A percentile compares a stretch with the other conserved stretches of the same genome.
Evolutionary conservation across 2,113 vertebrate genomes (phyloP).

Genomic region (Heterotilapia buettikoferi): DNA sequence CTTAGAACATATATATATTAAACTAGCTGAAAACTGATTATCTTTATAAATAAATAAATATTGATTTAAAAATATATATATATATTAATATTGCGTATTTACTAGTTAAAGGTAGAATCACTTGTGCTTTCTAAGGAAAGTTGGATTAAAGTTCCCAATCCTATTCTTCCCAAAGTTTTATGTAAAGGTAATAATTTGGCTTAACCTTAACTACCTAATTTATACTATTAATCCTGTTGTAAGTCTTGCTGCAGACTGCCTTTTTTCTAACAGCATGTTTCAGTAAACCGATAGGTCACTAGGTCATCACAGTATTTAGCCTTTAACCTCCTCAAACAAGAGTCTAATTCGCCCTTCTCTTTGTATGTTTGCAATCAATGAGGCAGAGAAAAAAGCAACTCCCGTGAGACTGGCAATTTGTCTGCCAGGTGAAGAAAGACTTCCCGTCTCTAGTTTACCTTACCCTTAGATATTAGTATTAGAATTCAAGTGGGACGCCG

Average conservation of each 20-base stretch:
- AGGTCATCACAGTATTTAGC: neutral
- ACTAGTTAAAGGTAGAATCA: neutral
- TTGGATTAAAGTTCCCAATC: neutral
- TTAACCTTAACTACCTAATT: neutral
- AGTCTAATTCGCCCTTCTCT: neutral
- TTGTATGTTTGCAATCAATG: slow-evolving; percentile 10
- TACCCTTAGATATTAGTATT: neutral
- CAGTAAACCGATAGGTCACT: neutral
- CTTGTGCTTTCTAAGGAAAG: neutral
- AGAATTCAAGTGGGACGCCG: neutral
- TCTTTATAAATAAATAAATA: neutral
- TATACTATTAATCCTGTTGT: neutral
- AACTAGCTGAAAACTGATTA: neutral
- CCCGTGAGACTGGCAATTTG: neutral
- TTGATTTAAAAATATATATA: fast-evolving
- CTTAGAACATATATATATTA: neutral
- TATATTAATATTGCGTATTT: neutral
- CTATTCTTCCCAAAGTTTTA: neutral
- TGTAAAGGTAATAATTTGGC: neutral
- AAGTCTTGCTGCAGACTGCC: neutral
- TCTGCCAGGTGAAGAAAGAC: neutral
- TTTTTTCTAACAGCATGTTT: neutral
- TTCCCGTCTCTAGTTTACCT: neutral
- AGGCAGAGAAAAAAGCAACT: neutral
- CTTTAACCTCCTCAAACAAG: slow-evolving; percentile 1